phyloP scores from a whole-genome alignment of 1,140 invertebrate species.

The Archivesica marissinica region DNA sequence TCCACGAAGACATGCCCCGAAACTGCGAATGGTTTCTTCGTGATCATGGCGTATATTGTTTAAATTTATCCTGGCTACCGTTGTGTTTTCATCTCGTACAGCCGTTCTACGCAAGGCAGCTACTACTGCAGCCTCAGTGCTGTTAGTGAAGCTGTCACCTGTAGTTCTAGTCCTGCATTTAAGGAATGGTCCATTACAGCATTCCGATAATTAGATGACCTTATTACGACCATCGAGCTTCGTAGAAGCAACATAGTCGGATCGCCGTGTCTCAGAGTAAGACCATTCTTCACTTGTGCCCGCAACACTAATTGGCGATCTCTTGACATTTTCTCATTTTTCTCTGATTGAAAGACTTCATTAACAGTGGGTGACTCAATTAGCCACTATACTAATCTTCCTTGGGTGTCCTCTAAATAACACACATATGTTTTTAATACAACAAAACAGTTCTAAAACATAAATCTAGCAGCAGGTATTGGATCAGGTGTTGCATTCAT shows the following conservation, averaged over 20 bases:
- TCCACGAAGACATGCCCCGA: slow-evolving; percentile 27
- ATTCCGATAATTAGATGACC: slow-evolving; percentile 53
- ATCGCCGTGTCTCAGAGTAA: not conserved
- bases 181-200: slow-evolving; percentile 54
- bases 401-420: no score
- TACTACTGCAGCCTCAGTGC: slow-evolving; percentile 11
- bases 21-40: slow-evolving; percentile 42
- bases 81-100: slow-evolving; percentile 60
- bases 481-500: not conserved
- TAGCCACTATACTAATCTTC: no score
- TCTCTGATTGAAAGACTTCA: no score
- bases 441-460: no score
- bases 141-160: slow-evolving; percentile 16
- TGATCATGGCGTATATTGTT: slow-evolving; percentile 60
- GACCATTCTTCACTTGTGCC: slow-evolving; percentile 19
- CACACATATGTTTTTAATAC: no score
- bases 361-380: no score
- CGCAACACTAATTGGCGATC: not conserved
- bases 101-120: slow-evolving; percentile 30
- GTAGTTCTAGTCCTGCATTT: slow-evolving; percentile 40
- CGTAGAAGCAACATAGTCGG: slow-evolving; percentile 41
- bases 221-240: slow-evolving; percentile 22
- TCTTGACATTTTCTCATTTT: not conserved
- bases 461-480: no score
- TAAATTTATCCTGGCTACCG: slow-evolving; percentile 45